A percentile compares a stretch with the other conserved stretches of the same genome.
Evolutionary conservation across 2,113 vertebrate species (phyloP).

Genomic region (Xenopus tropicalis): UCB_Xtro_10.0 CM004446.2:73609001-73609500

Average conservation of each 20-base stretch:
- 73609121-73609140: slow-evolving; percentile 33
- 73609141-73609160: not conserved
- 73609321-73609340: too few relatives aligned
- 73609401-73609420: slow-evolving; percentile 44
- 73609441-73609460: slow-evolving; percentile 88
- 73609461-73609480: slow-evolving; percentile 96
- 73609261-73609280: too few relatives aligned
- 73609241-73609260: too few relatives aligned
- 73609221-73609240: too few relatives aligned
- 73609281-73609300: too few relatives aligned
- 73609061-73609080: slow-evolving; percentile 13
- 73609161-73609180: not conserved
- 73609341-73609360: too few relatives aligned
- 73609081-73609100: not conserved
- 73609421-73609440: slow-evolving; percentile 96
- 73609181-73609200: too few relatives aligned
- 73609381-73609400: too few relatives aligned
- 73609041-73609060: slow-evolving; percentile 47
- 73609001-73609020: slow-evolving; percentile 34
- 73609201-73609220: too few relatives aligned
- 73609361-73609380: too few relatives aligned
- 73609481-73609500: slow-evolving; percentile 47
- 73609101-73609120: slow-evolving; percentile 34
- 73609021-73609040: slow-evolving; percentile 45
- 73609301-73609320: too few relatives aligned